phyloP scores from a whole-genome alignment of 1,140 invertebrate genomes.

The Anastatus disparis region DNA sequence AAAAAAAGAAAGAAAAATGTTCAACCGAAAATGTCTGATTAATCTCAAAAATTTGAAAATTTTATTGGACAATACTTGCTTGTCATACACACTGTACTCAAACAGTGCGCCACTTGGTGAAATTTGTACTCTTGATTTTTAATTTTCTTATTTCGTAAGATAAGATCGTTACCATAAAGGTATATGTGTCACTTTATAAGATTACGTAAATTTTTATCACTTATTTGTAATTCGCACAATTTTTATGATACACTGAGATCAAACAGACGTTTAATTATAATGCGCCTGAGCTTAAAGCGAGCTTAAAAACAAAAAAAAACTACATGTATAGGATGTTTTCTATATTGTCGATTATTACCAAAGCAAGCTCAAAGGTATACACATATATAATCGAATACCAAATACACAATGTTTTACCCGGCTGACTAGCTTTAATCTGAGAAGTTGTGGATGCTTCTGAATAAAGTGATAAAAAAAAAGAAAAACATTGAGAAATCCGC shows the following conservation, averaged over 20 bases:
- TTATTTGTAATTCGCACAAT: too few species aligned
- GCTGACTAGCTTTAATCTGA: not conserved
- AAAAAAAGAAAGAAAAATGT: not conserved
- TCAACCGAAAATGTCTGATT: not conserved
- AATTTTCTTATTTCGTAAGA: not conserved
- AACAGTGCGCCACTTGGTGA: too few species aligned
- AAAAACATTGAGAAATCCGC: not conserved
- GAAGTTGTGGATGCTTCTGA: conserved; percentile 19
- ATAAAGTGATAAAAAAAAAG: conserved; percentile 8
- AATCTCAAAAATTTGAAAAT: not conserved
- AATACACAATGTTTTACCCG: too few species aligned
- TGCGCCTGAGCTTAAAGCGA: not conserved
- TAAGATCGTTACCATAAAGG: too few species aligned
- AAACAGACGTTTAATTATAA: too few species aligned
- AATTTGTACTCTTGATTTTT: not conserved
- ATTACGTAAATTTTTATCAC: too few species aligned
- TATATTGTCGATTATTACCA: too few species aligned
- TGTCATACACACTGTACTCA: too few species aligned
- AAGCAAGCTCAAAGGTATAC: too few species aligned
- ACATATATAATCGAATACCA: too few species aligned
- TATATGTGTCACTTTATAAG: too few species aligned
- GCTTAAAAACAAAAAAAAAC: not conserved
- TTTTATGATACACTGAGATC: conserved; percentile 2
- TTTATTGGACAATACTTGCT: too few species aligned
- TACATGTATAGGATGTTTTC: not conserved